Percentiles rank a stretch among this genome's conserved stretches.
Evolutionary conservation across 2,113 vertebrate species (phyloP).

Genomic region (Nyctereutes procyonoides): DNA sequence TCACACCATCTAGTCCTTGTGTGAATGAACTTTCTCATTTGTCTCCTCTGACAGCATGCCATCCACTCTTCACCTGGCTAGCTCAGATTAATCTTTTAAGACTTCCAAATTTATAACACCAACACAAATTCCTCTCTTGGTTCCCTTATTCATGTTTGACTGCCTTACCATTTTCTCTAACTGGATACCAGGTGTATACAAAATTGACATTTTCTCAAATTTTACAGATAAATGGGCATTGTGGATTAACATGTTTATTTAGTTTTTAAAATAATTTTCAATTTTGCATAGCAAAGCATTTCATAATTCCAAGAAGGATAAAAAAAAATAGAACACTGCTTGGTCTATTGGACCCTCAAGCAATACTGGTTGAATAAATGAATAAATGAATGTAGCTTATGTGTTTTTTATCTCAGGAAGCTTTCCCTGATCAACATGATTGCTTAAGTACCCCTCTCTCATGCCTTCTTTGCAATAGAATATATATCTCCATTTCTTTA

Average conservation of each 20-base stretch:
- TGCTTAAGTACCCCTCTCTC: neutral
- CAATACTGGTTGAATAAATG: neutral
- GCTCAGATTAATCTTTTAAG: neutral
- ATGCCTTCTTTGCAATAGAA: neutral
- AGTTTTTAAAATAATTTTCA: too few species aligned
- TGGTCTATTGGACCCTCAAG: neutral
- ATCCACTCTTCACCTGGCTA: neutral
- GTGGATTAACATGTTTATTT: too few species aligned
- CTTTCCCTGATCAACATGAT: neutral
- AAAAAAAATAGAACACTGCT: neutral
- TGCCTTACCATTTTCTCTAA: neutral
- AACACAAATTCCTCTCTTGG: neutral
- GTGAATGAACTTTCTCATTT: neutral
- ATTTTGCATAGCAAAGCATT: too few species aligned
- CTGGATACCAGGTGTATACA: neutral
- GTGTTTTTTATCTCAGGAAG: neutral
- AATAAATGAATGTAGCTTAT: neutral
- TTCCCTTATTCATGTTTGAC: neutral
- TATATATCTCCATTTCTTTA: neutral
- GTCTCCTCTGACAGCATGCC: neutral
- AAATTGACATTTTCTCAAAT: too few species aligned
- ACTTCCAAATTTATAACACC: neutral
- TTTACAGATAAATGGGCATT: too few species aligned
- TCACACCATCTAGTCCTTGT: neutral
- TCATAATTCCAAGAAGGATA: too few species aligned